Conservation (phyloP, 1,140 invertebrate genomes). For the Ruditapes philippinarum region DNA sequence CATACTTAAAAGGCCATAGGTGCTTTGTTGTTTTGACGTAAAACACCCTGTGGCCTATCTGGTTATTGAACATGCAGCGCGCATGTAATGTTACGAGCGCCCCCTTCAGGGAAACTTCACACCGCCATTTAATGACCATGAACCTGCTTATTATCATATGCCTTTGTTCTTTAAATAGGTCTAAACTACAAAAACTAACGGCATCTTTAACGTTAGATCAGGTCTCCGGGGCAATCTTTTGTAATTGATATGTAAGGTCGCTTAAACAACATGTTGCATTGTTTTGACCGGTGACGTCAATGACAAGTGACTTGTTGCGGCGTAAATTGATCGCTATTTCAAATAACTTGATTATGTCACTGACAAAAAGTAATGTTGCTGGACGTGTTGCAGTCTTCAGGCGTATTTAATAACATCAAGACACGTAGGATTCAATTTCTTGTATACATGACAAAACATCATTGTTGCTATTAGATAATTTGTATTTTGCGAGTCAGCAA, state of each 20-base stretch:
- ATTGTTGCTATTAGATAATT: no score
- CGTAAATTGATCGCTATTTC: slow-evolving; percentile 28
- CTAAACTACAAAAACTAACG: slow-evolving; percentile 36
- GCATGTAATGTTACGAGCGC: neutral
- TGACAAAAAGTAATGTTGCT: slow-evolving; percentile 12
- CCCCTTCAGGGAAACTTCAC: neutral
- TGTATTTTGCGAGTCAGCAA: no score
- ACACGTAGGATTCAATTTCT: neutral
- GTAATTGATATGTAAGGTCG: slow-evolving; percentile 2
- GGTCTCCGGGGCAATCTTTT: slow-evolving; percentile 10
- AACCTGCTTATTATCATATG: neutral
- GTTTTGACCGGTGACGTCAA: slow-evolving; percentile 31
- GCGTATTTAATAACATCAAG: neutral
- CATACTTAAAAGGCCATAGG: neutral
- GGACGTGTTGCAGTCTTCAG: slow-evolving; percentile 22
- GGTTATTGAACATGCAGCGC: neutral
- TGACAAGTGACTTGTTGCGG: slow-evolving; percentile 25
- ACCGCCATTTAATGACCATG: neutral
- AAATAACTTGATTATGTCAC: slow-evolving; percentile 28
- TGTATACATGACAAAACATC: neutral
- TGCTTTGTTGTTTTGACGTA: slow-evolving; percentile 42
- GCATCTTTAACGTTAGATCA: slow-evolving; percentile 4
- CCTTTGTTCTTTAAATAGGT: slow-evolving; percentile 38
- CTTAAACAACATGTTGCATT: slow-evolving; percentile 30
- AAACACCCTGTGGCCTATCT: neutral